Percentiles rank a stretch among this genome's conserved stretches.
Conservation (phyloP, 2,113 vertebrate species). For the Platycercus adscitus region DNA sequence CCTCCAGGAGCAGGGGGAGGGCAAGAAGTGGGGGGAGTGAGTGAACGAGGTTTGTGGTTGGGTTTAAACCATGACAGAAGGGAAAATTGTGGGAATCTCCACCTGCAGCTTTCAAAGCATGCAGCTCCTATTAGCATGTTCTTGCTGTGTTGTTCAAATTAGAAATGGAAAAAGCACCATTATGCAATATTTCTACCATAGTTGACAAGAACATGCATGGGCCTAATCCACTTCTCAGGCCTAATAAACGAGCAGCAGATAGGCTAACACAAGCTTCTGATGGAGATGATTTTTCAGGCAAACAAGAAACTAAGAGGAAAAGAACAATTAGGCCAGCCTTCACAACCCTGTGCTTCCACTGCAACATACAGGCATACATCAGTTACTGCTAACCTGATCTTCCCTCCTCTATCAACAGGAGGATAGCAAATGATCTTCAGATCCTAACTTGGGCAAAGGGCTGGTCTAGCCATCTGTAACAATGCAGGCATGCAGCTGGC, state of each 20-base stretch:
- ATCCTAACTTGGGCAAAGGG: background rate
- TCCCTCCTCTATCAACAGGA: background rate
- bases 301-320: background rate
- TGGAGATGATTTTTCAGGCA: background rate
- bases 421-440: background rate
- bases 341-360: background rate
- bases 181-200: background rate
- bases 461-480: background rate
- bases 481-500: background rate
- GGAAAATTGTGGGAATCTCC: background rate
- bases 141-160: background rate
- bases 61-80: too few species aligned
- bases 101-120: background rate
- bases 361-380: background rate
- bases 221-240: background rate
- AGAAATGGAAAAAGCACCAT: background rate
- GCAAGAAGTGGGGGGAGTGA: too few species aligned
- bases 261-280: background rate
- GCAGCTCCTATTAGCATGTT: background rate
- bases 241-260: background rate
- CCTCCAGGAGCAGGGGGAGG: too few species aligned
- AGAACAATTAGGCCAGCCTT: background rate
- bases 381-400: background rate
- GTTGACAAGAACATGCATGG: background rate
- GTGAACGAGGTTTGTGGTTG: too few species aligned